Evolutionary conservation across 2,113 vertebrate species (phyloP), one percentile per base, ranked within the genome.

Genomic region (Condylura cristata): DNA sequence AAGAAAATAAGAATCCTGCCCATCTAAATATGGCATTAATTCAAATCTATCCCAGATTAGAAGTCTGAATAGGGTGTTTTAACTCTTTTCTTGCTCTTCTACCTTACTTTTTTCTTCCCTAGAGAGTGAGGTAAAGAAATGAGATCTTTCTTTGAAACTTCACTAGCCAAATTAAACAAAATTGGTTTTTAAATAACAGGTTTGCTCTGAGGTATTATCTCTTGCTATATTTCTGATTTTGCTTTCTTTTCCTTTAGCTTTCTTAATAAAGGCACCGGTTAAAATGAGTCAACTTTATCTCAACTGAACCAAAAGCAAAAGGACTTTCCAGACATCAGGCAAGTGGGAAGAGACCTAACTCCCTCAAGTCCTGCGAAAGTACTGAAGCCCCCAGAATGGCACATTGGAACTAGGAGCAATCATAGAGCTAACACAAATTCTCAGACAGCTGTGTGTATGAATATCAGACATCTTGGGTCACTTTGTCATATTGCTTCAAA

Each of bases 171-270:
- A 90, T 26, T 58, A 39, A 95, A 28, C 53, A 70, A 46, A 93
- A 74, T n/a, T 88, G 16, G 58, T 74, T 51, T 90, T 94, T 78
- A 82, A 66, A 24, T 86, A 93, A 56, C 2, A 82, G 82, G 18
- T 78, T 94, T 94, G 12, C 66, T 94, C 51, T 90, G 46, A 90
- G 78, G 76, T 81, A n/a, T 66, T 88, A 76, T 81, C 51, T 79
- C 82, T 89, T 89, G 34, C 8, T 81, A 22, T 91, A 86, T 85
- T 91, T 93, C 63, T 61, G 20, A 12, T 84, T 94, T 76, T 92
- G 44, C 3, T 87, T 71, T 91, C 75, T 65, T 87, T 71, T 75
- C 32, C 20, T 93, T 94, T 65, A 41, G 20, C 84, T 96, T 96
- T 82, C 39, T 87, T 72, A 85, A 41, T 74, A 80, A 95, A 95